Evolutionary conservation across 2,888 invertebrate species (phyloP).

Genomic region (Nesidiocoris tenuis): DNA sequence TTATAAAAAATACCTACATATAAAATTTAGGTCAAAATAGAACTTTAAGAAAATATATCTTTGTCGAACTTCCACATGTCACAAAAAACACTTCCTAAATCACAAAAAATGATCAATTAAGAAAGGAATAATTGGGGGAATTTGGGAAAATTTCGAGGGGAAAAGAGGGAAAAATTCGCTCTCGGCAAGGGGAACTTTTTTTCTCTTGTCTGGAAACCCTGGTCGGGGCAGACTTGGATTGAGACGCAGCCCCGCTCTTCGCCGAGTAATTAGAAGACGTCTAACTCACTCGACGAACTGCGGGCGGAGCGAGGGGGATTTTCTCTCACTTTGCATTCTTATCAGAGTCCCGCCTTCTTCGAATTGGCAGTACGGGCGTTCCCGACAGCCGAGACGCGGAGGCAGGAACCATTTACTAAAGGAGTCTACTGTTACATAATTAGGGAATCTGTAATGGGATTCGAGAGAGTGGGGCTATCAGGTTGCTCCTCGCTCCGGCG

Average conservation of each 20-base stretch:
- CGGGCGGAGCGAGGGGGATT: not conserved
- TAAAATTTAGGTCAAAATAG: too few species aligned
- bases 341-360: not conserved
- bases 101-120: too few species aligned
- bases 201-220: too few species aligned
- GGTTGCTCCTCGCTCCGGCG: slow-evolving; percentile 15
- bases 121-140: too few species aligned
- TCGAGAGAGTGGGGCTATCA: slow-evolving; percentile 42
- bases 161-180: too few species aligned
- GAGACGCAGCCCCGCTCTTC: slow-evolving; percentile 33
- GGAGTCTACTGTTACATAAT: slow-evolving; percentile 45
- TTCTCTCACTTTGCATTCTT: slow-evolving; percentile 46
- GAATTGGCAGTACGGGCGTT: not conserved
- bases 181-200: too few species aligned
- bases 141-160: too few species aligned
- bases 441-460: slow-evolving; percentile 45
- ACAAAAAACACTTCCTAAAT: too few species aligned
- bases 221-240: slow-evolving; percentile 18
- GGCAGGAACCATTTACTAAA: slow-evolving; percentile 35
- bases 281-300: slow-evolving; percentile 26
- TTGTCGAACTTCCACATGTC: too few species aligned
- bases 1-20: too few species aligned
- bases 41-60: too few species aligned
- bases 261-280: slow-evolving; percentile 28
- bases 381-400: not conserved